Percentiles rank a stretch among this genome's conserved stretches.
These are phyloP conservation scores for Laterallus jamaicensis DNA, from an alignment of 2,113 vertebrate species.

Conservation along the genomic window DNA sequence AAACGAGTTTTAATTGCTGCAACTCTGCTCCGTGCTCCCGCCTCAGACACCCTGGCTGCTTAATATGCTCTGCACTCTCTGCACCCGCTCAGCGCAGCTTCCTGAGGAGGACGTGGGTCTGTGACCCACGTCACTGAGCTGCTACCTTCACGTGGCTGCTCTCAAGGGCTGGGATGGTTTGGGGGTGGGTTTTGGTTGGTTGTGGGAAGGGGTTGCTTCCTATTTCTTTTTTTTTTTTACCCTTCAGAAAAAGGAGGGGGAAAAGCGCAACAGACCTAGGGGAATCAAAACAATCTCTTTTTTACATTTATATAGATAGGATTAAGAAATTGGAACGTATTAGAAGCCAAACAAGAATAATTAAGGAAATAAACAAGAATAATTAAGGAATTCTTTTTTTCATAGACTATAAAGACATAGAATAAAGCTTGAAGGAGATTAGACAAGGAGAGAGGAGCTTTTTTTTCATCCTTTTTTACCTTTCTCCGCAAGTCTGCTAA, in stretches of 20 bases:
- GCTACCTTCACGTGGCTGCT: background rate
- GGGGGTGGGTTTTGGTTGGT: background rate
- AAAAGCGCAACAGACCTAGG: background rate
- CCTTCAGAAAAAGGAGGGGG: background rate
- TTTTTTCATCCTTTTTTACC: background rate
- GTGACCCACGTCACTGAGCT: background rate
- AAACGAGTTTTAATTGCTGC: background rate
- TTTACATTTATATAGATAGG: background rate
- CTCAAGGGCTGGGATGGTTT: background rate
- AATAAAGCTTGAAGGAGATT: background rate
- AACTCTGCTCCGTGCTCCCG: background rate
- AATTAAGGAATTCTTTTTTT: background rate
- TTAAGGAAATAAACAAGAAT: too few relatives aligned
- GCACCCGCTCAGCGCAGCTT: background rate
- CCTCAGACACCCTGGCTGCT: background rate
- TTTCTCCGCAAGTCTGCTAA: background rate
- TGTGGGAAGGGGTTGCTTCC: background rate
- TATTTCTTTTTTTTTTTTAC: background rate
- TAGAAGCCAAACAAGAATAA: background rate
- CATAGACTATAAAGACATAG: background rate
- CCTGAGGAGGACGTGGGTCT: background rate
- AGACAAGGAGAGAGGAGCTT: background rate
- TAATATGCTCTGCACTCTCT: background rate
- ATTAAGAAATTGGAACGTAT: background rate
- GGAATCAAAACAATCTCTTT: background rate